These are phyloP conservation scores for Leptinotarsa rubiginosa DNA, from an alignment of 2,888 invertebrate genomes.

Conservation along the genomic window DNA sequence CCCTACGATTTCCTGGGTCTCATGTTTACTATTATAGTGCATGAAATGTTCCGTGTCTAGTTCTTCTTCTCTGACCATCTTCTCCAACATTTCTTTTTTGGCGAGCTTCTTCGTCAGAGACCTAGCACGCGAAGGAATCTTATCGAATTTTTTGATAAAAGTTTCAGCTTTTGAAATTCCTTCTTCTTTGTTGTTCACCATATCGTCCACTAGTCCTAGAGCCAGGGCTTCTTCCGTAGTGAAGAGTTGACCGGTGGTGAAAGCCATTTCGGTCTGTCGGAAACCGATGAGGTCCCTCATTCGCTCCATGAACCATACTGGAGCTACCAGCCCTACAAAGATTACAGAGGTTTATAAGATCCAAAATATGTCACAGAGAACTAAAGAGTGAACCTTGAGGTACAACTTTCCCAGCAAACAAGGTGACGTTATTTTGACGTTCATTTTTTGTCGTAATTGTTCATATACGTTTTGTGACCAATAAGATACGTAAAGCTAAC, in stretches of 20 bases:
- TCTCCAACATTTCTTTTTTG: constrained; percentile 66
- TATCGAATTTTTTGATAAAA: constrained; percentile 75
- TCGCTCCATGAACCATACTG: constrained; percentile 77
- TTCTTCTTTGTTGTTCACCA: constrained; percentile 76
- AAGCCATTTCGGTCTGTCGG: constrained; percentile 79
- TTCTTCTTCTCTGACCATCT: constrained; percentile 66
- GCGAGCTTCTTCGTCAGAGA: constrained; percentile 70
- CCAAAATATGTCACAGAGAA: too few relatives aligned
- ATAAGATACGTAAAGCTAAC: background rate
- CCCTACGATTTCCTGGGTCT: background rate
- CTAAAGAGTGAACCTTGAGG: too few relatives aligned
- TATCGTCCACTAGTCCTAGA: constrained; percentile 81
- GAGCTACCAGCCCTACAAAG: constrained; percentile 81
- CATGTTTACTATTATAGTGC: constrained; percentile 44
- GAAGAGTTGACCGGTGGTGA: constrained; percentile 81
- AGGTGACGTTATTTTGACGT: too few relatives aligned
- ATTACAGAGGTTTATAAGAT: too few relatives aligned
- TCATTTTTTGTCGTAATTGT: too few relatives aligned
- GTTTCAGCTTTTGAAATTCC: constrained; percentile 75
- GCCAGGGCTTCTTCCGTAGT: constrained; percentile 81
- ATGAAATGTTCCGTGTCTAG: constrained; percentile 77
- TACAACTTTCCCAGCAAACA: too few relatives aligned
- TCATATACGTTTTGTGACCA: background rate
- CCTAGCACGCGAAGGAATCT: constrained; percentile 74
- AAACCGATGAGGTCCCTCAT: constrained; percentile 74